Conservation (phyloP, 1,140 invertebrate genomes). For the Riptortus pedestris region DNA sequence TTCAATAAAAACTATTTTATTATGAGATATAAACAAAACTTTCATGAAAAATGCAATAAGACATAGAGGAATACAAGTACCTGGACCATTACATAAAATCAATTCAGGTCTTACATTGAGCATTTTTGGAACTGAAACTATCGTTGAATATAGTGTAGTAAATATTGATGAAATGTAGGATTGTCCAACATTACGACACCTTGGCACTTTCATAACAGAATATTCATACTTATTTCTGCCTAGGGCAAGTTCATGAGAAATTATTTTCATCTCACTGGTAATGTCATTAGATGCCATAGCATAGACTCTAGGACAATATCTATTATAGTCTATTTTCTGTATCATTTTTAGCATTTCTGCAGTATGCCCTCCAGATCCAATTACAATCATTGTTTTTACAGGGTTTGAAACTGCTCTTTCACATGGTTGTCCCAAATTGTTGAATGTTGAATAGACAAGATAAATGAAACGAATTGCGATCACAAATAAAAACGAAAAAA, state of each 20-base stretch:
- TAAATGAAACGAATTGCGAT: not conserved
- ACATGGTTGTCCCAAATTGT: not conserved
- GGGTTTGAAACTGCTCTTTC: not conserved
- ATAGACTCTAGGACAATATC: slow-evolving; percentile 62
- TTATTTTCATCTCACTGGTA: slow-evolving; percentile 46
- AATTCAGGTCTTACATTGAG: slow-evolving; percentile 60
- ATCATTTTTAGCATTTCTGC: slow-evolving; percentile 74
- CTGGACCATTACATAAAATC: slow-evolving; percentile 87
- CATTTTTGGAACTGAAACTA: slow-evolving; percentile 58
- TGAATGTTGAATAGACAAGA: not conserved
- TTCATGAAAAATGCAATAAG: slow-evolving; percentile 56
- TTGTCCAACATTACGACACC: slow-evolving; percentile 80
- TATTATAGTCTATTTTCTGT: slow-evolving; percentile 44
- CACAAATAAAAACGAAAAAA: no score
- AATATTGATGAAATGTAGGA: slow-evolving; percentile 67
- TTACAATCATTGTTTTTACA: slow-evolving; percentile 43
- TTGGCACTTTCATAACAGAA: slow-evolving; percentile 53
- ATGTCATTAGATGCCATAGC: slow-evolving; percentile 67
- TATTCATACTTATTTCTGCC: slow-evolving; percentile 36
- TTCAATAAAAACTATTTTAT: slow-evolving; percentile 81
- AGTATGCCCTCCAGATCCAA: slow-evolving; percentile 70
- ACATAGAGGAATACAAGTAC: slow-evolving; percentile 85
- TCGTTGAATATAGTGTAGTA: slow-evolving; percentile 60
- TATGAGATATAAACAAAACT: slow-evolving; percentile 51
- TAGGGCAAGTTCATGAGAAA: slow-evolving; percentile 10